Percentiles rank a stretch among this genome's conserved stretches.
These are phyloP conservation scores for Falco berigora DNA, from an alignment of 2,797 vertebrate species.

Conservation along the genomic window DNA sequence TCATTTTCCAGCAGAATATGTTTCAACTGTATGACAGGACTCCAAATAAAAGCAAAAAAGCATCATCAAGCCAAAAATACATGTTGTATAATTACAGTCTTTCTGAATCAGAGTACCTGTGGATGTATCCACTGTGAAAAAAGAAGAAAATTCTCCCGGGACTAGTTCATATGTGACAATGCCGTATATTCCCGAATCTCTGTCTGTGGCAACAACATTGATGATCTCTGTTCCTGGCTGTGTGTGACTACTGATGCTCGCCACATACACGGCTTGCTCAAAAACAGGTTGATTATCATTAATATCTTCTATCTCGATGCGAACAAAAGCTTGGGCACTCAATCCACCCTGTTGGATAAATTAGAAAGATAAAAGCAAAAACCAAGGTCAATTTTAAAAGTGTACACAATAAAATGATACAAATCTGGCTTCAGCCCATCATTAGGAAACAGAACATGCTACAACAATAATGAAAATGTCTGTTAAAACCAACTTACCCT, in stretches of 20 bases:
- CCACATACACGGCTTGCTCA: conserved; percentile 77
- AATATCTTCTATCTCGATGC: conserved; percentile 86
- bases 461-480: background rate
- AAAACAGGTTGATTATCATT: conserved; percentile 90
- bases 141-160: conserved; percentile 76
- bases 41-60: background rate
- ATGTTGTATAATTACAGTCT: background rate
- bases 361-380: background rate
- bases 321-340: conserved; percentile 87
- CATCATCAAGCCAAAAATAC: background rate
- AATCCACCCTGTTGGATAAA: conserved; percentile 82
- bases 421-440: background rate
- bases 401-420: background rate
- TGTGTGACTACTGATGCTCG: conserved; percentile 82
- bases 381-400: background rate
- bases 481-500: background rate
- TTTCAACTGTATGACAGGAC: background rate
- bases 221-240: conserved; percentile 84
- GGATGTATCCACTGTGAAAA: conserved; percentile 81
- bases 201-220: conserved; percentile 82
- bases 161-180: conserved; percentile 81
- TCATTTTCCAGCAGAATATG: background rate
- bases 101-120: conserved; percentile 76
- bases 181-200: conserved; percentile 81
- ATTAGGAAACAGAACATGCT: background rate